These are phyloP conservation scores for Rhagium mordax DNA, from an alignment of 2,888 invertebrate genomes.

Conservation along the genomic window DNA sequence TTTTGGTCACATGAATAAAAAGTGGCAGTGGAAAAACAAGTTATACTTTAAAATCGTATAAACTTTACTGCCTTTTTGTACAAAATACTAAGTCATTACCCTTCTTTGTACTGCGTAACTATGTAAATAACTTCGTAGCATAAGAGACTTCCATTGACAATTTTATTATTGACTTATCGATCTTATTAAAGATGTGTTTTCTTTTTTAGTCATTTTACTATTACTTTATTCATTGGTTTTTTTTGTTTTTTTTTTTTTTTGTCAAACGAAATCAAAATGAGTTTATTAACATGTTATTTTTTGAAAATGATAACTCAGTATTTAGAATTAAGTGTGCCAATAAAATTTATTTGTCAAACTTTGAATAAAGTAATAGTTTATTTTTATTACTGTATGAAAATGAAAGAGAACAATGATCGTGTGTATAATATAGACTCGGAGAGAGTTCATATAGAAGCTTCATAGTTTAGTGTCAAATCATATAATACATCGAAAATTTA, in stretches of 20 bases:
- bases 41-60: neutral
- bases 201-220: constrained; percentile 5
- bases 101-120: constrained; percentile 48
- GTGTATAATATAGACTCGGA: constrained; percentile 42
- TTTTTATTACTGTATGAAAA: constrained; percentile 20
- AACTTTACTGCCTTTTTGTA: constrained; percentile 16
- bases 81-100: constrained; percentile 39
- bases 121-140: constrained; percentile 60
- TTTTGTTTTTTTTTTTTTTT: too few species aligned
- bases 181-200: constrained; percentile 27
- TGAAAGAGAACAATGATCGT: constrained; percentile 51
- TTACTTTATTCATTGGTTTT: constrained; percentile 26
- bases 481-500: constrained; percentile 67
- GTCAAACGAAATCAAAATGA: neutral
- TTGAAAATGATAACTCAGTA: constrained; percentile 6
- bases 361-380: constrained; percentile 34
- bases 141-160: constrained; percentile 61
- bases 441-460: constrained; percentile 56
- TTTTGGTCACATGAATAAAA: neutral
- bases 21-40: neutral
- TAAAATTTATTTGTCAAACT: constrained; percentile 31
- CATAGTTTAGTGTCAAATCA: constrained; percentile 65
- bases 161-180: constrained; percentile 44
- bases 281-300: neutral
- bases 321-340: constrained; percentile 37